Conservation (phyloP, 30 jellyfish, hydroid and myxozoan species). For the Rhopilema esculentum region DNA sequence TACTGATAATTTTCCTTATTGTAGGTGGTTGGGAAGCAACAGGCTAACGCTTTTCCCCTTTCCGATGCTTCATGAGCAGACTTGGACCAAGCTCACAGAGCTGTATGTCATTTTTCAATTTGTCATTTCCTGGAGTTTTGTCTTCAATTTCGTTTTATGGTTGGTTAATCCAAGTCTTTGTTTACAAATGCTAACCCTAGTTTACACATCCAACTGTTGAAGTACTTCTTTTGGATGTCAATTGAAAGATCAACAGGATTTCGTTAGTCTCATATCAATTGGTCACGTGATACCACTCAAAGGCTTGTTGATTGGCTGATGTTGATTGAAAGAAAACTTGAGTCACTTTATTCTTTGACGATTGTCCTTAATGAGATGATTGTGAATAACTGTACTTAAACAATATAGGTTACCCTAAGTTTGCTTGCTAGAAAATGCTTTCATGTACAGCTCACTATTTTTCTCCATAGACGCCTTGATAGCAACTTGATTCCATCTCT, state of each 20-base stretch:
- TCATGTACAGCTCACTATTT: neutral
- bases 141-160: neutral
- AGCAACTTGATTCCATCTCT: constrained; percentile 65
- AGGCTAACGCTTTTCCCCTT: constrained; percentile 71
- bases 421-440: neutral
- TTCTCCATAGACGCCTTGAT: constrained; percentile 68
- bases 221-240: neutral
- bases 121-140: neutral
- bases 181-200: neutral
- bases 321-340: no score
- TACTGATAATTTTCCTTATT: no score
- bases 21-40: constrained; percentile 86
- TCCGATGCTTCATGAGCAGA: constrained; percentile 76
- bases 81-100: constrained; percentile 56
- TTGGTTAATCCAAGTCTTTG: neutral
- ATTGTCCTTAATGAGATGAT: no score
- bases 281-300: no score
- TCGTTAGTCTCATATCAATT: no score
- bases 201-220: neutral
- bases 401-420: no score
- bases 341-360: no score
- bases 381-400: no score
- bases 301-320: no score
- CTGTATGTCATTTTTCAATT: constrained; percentile 55
- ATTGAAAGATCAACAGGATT: no score